phyloP scores from a whole-genome alignment of 2,888 invertebrate genomes.

The Strigamia crassipes region DNA sequence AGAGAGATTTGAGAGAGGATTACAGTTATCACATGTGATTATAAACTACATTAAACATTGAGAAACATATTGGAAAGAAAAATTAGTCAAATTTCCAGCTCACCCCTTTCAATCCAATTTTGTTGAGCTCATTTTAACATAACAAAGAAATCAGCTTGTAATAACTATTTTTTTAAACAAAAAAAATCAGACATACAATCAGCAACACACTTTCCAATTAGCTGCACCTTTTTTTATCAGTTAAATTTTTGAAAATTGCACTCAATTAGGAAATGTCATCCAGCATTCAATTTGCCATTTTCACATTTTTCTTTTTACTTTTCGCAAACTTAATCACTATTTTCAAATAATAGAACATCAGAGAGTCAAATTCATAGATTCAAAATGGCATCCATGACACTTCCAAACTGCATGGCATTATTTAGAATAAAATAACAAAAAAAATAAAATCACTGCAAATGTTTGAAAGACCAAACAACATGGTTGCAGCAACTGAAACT shows the following conservation, averaged over 20 bases:
- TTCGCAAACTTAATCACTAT: background rate
- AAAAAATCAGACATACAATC: constrained; percentile 14
- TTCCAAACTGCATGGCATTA: constrained; percentile 29
- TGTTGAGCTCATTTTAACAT: constrained; percentile 7
- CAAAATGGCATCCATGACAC: constrained; percentile 21
- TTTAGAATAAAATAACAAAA: background rate
- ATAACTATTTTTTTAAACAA: too few relatives aligned
- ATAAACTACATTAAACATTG: constrained; percentile 29
- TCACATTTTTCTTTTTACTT: background rate
- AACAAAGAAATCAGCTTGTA: background rate
- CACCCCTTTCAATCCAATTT: background rate
- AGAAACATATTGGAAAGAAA: constrained; percentile 32
- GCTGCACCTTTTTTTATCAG: background rate
- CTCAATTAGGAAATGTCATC: constrained; percentile 23
- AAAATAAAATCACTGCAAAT: constrained; percentile 35
- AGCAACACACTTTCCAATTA: constrained; percentile 1
- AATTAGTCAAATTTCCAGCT: background rate
- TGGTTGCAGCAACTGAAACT: constrained; percentile 40
- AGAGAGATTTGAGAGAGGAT: constrained; percentile 24
- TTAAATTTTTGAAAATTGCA: constrained; percentile 4
- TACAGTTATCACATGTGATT: constrained; percentile 25
- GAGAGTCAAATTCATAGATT: background rate
- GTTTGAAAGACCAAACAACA: constrained; percentile 27
- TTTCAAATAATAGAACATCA: too few relatives aligned
- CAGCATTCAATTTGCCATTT: background rate